These are phyloP conservation scores for Orthosia gothica DNA, from an alignment of 2,888 invertebrate species.

Conservation along the genomic window DNA sequence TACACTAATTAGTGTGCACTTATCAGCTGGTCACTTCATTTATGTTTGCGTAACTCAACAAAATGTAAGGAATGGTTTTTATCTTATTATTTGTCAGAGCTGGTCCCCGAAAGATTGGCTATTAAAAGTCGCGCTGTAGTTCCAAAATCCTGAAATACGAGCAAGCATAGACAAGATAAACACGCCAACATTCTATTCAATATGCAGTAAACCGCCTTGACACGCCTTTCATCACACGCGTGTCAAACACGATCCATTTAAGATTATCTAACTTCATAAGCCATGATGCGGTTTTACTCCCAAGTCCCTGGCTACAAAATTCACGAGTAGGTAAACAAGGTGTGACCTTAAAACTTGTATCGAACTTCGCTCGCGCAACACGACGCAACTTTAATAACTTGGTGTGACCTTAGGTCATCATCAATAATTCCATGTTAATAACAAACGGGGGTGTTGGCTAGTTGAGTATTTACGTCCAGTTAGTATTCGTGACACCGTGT, in stretches of 20 bases:
- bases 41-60: too few species aligned
- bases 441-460: slow-evolving; percentile 28
- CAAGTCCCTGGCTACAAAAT: slow-evolving; percentile 30
- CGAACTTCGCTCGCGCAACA: slow-evolving; percentile 30
- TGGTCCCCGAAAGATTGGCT: too few species aligned
- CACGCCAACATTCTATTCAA: not conserved
- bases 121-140: not conserved
- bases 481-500: slow-evolving; percentile 40
- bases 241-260: slow-evolving; percentile 1
- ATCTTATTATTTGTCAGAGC: not conserved
- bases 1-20: too few species aligned
- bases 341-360: slow-evolving; percentile 35
- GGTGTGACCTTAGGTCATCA: slow-evolving; percentile 52
- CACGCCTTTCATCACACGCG: not conserved
- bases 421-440: slow-evolving; percentile 56
- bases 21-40: too few species aligned
- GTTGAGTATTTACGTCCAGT: slow-evolving; percentile 56
- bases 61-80: not conserved
- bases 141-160: not conserved
- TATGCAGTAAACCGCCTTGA: not conserved
- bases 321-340: slow-evolving; percentile 27
- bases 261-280: slow-evolving; percentile 12
- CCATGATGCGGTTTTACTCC: not conserved
- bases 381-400: slow-evolving; percentile 44
- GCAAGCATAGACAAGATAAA: not conserved